Base-by-base conservation (phyloP, 2,888 invertebrate species). In the Acrobasis repandana region DNA sequence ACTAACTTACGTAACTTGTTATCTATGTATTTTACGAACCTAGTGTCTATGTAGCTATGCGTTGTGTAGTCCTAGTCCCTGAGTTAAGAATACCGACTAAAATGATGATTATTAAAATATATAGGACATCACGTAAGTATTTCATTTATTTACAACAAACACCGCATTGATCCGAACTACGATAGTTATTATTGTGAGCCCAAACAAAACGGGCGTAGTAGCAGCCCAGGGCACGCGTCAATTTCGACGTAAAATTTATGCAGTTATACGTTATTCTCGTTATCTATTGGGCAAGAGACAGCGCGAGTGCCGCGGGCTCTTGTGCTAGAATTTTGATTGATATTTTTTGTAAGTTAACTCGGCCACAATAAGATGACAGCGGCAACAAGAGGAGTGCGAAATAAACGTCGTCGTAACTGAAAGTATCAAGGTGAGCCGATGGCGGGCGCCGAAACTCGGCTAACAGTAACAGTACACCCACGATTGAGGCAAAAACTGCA, bases 241-340 rank as follows among this genome's bases (percentile, higher is more conserved):
- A 36, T 16, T 67, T 63, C 71, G 70, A 69, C 70, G 66, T 71
- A 73, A 65, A 67, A 73, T 70, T 72, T 68, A 74, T 70, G 76
- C 75, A 74, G 77, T 76, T 79, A 75, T 80, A 77, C 79, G 77
- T 75, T 80, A 77, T 79, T 75, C 73, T 74, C 75, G 76, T 79
- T 77, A 77, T 76, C 75, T 75, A 72, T 82, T 84, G 82, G 74
- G 82, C 83, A 83, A 84, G 83, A 84, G 84, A 80, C 79, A 80
- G 81, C 79, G 76, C 80, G 71, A 81, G 71, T 76, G 91, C 90
- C 88, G 79, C 88, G 76, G 90, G 90, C 89, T 82, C 85, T 88
- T 91, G 91, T 87, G 85, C 92, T 87, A 92, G 90, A 92, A 90
- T 90, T 91, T 91, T 90, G 92, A 92, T 92, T 92, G 90, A 91